Evolutionary conservation across 2,113 vertebrate species (phyloP), one percentile per base, ranked within the genome.

Genomic region (Micromys minutus): DNA sequence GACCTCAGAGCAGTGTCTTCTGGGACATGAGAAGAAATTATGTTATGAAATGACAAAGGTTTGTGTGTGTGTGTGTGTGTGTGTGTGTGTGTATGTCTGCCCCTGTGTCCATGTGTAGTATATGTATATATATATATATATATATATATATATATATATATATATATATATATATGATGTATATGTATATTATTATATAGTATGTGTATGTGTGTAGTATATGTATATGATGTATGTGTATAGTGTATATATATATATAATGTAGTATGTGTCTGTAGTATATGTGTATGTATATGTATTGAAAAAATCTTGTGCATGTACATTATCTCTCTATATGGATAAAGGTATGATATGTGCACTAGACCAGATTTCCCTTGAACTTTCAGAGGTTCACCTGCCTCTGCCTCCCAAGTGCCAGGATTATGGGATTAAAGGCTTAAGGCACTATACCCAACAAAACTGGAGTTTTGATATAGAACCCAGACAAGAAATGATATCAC

Each of bases 401-500:
- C 22, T 42, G 80, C 52, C 52, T 57, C 79, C 22, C 11, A 81
- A 80, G 34, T 24, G 50, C 50, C n/a, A 34, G 59, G 59, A 61
- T 24, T 24, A 24, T 67, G 65, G 29, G 4, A 36, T 67, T 50
- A 83, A 59, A 65, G 59, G 9, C 19, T 19, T 59, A 22, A 45
- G 29, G 29, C 31, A 24, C 10, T 94, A 47, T 42, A 59, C 19
- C 80, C 87, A 76, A 81, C 34, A 93, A 95, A 45, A 87, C 80
- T 72, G 50, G 61, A 88, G 52, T 29, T 96, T 92, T 96, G 86
- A 94, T 94, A 76, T 61, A 45, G 61, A 90, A 50, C 59, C 94
- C 92, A 84, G 26, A 90, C 88, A 93, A 95, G 92, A 97, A 96
- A 94, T 80, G 24, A 89, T 79, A 75, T 59, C 83, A 17, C 19